Evolutionary conservation across 2,113 vertebrate genomes (phyloP).

Genomic region (Chaetops frenatus): DNA sequence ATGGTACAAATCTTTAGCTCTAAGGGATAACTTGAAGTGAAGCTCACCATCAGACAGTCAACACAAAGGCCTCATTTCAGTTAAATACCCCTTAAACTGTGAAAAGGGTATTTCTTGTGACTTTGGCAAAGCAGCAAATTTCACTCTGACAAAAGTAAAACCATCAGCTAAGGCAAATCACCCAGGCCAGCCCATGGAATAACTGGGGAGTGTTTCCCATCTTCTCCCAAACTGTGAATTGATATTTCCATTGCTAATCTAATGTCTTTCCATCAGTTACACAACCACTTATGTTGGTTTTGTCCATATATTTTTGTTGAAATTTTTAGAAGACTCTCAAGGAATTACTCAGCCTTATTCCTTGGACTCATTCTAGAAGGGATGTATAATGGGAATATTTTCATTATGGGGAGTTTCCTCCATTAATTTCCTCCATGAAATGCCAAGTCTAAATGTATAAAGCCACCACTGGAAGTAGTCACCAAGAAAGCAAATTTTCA

Average conservation of each 20-base stretch:
- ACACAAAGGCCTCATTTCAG: not conserved
- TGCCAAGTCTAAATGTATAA: not conserved
- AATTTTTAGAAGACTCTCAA: not conserved
- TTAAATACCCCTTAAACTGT: not conserved
- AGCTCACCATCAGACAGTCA: rapidly evolving
- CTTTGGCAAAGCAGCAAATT: not conserved
- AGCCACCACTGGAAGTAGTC: not conserved
- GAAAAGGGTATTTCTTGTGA: not conserved
- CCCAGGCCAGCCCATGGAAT: not conserved
- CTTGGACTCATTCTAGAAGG: not conserved
- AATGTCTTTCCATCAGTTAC: not conserved
- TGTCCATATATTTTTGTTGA: not conserved
- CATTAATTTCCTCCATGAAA: not conserved
- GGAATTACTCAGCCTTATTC: not conserved
- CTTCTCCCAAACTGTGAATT: not conserved
- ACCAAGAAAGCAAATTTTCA: not conserved
- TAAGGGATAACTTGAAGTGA: not conserved
- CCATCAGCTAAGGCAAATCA: not conserved
- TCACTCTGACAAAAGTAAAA: not conserved
- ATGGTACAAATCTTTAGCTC: not conserved
- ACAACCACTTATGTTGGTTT: not conserved
- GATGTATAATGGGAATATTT: not conserved
- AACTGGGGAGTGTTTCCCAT: not conserved
- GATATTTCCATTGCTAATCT: not conserved
- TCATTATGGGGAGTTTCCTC: not conserved